A percentile compares a stretch with the other conserved stretches of the same genome.
Evolutionary conservation across 2,113 vertebrate species (phyloP).

Genomic region (Engystomops pustulosus): DNA sequence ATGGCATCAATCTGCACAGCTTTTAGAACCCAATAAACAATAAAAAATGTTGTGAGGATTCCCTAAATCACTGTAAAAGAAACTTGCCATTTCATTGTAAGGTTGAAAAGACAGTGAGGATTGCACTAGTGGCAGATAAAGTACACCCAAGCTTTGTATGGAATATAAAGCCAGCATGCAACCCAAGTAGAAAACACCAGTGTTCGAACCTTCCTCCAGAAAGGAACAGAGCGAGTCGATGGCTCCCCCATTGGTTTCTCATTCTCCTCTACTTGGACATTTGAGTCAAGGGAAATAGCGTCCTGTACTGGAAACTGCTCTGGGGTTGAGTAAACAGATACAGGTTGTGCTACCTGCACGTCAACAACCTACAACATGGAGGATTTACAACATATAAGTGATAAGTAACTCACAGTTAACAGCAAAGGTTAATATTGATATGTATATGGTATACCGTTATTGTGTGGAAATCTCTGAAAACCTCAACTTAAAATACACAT

Average conservation of each 20-base stretch:
- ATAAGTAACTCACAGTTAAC: no score
- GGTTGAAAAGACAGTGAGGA: neutral
- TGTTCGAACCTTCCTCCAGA: constrained; percentile 64
- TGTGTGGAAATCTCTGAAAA: no score
- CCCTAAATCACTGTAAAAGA: no score
- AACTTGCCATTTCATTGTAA: no score
- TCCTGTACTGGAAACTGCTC: neutral
- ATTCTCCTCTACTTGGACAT: neutral
- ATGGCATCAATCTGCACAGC: no score
- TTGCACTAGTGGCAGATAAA: neutral
- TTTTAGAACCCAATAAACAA: no score
- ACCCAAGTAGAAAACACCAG: neutral
- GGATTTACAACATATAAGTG: no score
- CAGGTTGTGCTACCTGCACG: neutral
- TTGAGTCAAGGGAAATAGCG: neutral
- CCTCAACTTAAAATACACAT: no score
- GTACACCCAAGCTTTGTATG: neutral
- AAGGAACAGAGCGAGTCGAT: neutral
- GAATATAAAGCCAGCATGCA: neutral
- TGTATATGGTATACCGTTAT: no score
- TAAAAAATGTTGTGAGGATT: no score
- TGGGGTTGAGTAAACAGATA: neutral
- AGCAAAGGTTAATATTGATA: no score
- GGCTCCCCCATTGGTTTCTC: neutral
- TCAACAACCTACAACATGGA: constrained; percentile 27